phyloP scores from a whole-genome alignment of 2,888 invertebrate species.

The Himalopsyche kuldschensis region DNA sequence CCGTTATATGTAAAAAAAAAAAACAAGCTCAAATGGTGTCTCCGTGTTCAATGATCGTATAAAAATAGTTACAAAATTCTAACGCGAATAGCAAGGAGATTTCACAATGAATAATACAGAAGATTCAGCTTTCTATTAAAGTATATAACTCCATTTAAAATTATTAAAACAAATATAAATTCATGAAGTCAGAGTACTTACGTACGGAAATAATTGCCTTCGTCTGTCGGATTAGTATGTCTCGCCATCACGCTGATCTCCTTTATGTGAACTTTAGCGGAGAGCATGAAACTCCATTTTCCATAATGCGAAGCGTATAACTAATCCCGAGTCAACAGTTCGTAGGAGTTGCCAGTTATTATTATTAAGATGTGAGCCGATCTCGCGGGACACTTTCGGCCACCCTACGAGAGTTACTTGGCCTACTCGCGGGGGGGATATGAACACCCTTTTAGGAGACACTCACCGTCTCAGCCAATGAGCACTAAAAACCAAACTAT shows the following conservation, averaged over 20 bases:
- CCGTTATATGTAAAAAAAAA: too few species aligned
- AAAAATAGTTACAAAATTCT: too few species aligned
- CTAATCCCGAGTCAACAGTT: background rate
- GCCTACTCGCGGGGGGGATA: background rate
- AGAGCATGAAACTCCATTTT: background rate
- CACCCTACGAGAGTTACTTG: background rate
- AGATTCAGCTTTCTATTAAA: too few species aligned
- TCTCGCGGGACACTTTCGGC: background rate
- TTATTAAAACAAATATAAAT: background rate
- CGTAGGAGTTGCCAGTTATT: background rate
- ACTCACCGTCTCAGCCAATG: background rate
- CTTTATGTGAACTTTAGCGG: background rate
- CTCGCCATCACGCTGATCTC: background rate
- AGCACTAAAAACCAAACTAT: background rate
- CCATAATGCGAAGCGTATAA: background rate
- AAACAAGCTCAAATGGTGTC: too few species aligned
- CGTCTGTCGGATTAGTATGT: background rate
- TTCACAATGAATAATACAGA: too few species aligned
- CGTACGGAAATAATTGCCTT: background rate
- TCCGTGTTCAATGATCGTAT: too few species aligned
- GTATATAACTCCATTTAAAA: background rate
- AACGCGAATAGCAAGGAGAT: too few species aligned
- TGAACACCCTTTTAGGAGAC: background rate
- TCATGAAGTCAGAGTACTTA: background rate
- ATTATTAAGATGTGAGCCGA: background rate